Conservation (phyloP, 2,113 vertebrate genomes). For the Charina bottae region DNA sequence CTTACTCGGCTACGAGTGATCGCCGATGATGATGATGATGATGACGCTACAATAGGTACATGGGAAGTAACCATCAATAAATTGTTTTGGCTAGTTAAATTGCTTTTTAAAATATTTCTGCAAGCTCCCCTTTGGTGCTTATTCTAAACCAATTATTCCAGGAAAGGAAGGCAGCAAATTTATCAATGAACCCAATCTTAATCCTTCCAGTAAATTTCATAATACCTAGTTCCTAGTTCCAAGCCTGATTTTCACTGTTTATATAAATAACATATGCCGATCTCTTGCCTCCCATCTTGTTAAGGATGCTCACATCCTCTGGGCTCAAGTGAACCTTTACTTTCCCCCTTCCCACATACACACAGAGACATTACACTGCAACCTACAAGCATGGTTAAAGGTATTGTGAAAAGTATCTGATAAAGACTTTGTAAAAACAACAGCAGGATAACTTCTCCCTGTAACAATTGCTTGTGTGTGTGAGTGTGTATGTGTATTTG, state of each 20-base stretch:
- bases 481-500: neutral
- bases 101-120: neutral
- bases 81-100: neutral
- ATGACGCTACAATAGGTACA: neutral
- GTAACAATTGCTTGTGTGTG: neutral
- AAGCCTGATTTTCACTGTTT: neutral
- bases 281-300: neutral
- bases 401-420: neutral
- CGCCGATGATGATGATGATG: too few species aligned
- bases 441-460: neutral
- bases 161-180: neutral
- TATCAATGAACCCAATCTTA: neutral
- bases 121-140: neutral
- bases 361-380: neutral
- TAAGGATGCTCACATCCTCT: neutral
- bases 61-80: neutral
- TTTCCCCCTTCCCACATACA: neutral
- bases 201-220: neutral
- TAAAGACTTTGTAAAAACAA: neutral
- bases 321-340: neutral
- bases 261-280: neutral
- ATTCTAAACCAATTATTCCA: neutral
- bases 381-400: neutral
- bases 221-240: neutral
- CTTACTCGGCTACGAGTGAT: too few species aligned